Evolutionary conservation across 2,888 invertebrate genomes (phyloP), one percentile per base, ranked within the genome.

Genomic region (Acholoe squamosa): DNA sequence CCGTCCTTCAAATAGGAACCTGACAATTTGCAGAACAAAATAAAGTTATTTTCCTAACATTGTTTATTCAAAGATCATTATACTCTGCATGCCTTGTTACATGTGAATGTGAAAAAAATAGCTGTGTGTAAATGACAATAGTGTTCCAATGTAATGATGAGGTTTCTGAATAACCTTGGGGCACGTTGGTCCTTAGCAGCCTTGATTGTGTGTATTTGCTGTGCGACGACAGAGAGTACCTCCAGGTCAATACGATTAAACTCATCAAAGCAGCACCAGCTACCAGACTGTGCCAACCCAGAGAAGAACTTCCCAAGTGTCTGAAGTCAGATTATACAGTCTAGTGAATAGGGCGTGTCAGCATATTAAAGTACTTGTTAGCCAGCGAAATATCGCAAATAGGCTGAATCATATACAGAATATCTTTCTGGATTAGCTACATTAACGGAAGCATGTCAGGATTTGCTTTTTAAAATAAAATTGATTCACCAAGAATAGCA

Each of bases 241-340:
- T 96, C 96, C 25, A 95, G 93, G 91, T 96, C 95, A 80, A 96
- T 96, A 28, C 96, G 93, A 92, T 96, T 96, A 92, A 96, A 96
- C 93, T 96, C 96, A 91, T 96, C 96, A 93, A 96, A 95, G 92
- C 96, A 96, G 89, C 95, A 95, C 95, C 96, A 96, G 91, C 95
- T 94, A 25, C 96, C 95, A 7, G 95, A 95, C 94, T 96, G 96
- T 16, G 95, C 94, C 88, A 96, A 91, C 5, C 96, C 96, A 43
- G 95, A 95, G 94, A 96, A 96, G 91, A 96, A 95, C 93, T 95
- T 96, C 51, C 95, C 95, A 91, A 96, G 92, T 93, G 95, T 96
- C 94, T 94, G 91, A 0, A 89, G 43, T 43, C 10, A 43, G 43
- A 43, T 43, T 7, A 43, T 43, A 43, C 10, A 43, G 43, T 10